Evolutionary conservation across 2,797 vertebrate species (phyloP), one percentile per base, ranked within the genome.

Genomic region (Podarcis siculus): DNA sequence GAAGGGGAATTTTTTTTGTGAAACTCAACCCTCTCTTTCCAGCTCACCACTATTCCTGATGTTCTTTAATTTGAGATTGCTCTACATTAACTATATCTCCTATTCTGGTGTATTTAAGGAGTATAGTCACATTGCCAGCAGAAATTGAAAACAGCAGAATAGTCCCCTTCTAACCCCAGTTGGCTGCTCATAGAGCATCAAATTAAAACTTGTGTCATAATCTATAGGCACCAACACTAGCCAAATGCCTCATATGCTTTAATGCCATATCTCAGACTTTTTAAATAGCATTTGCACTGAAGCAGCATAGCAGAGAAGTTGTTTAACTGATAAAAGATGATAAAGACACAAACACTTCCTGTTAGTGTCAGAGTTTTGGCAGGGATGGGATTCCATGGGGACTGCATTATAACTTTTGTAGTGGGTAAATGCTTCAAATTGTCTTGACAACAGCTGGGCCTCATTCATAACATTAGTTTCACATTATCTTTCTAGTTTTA

Each of bases 381-480:
- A 95, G 78, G 86, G 86, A 83, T 37, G 9, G 85, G 90, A 87
- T 86, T 95, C 91, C 79, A 27, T 0, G 0, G 89, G 71, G 91
- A 86, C 86, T 91, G 90, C 82, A 87, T 93, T 92, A 96, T 95
- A 92, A 94, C 87, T 95, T 94, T 94, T 91, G 77, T 86, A 72
- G 89, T 80, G 89, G 83, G 93, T 94, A 96, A 96, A 95, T 96
- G 94, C 90, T 95, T 83, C 93, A 67, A 94, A 94, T 89, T 89
- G 84, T 91, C 95, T 94, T 95, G 94, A 94, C 94, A 96, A 93
- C 93, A 92, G 84, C 89, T 87, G 83, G 90, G 61, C 81, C 90
- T 92, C 93, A 93, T 92, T 96, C 92, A 91, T 90, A 77, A 89
- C 85, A 90, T 82, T 93, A 92, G 83, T 86, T 93, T 94, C 91